Percentiles rank a stretch among this genome's conserved stretches.
phyloP scores from a whole-genome alignment of 2,113 vertebrate species.

The Oreotrochilus melanogaster region DNA sequence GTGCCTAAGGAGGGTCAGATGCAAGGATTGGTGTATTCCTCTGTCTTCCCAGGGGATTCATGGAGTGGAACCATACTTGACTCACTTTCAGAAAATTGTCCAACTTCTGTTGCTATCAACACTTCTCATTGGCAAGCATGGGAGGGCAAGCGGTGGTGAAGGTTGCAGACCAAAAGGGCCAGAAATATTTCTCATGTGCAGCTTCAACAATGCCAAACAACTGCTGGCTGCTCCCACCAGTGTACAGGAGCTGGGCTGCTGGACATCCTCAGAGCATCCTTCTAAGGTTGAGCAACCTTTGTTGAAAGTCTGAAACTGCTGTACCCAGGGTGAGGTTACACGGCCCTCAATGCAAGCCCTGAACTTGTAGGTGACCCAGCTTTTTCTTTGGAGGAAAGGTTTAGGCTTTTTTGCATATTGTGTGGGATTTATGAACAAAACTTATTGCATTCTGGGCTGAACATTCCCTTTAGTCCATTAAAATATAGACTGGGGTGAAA shows the following conservation, averaged over 20 bases:
- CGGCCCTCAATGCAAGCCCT: neutral
- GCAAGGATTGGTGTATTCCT: neutral
- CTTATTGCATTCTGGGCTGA: neutral
- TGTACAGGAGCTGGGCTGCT: neutral
- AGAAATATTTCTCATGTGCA: neutral
- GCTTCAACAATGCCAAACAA: neutral
- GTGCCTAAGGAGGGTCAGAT: neutral
- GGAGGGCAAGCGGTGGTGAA: neutral
- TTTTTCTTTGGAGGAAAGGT: neutral
- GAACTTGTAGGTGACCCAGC: neutral
- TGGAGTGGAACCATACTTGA: neutral
- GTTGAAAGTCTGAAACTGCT: neutral
- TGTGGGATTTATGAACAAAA: conserved; percentile 14
- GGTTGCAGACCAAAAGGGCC: neutral
- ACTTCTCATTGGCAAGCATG: fast-evolving
- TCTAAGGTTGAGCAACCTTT: neutral
- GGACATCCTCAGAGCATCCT: neutral
- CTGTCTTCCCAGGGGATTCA: neutral
- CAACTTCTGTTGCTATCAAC: neutral
- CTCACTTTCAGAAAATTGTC: conserved; percentile 7
- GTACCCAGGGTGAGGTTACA: neutral
- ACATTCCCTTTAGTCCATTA: neutral
- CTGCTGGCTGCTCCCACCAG: neutral
- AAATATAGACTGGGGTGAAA: neutral
- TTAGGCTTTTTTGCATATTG: neutral